Base-by-base conservation (phyloP, 2,888 invertebrate species). In the Sympetrum striolatum region DNA sequence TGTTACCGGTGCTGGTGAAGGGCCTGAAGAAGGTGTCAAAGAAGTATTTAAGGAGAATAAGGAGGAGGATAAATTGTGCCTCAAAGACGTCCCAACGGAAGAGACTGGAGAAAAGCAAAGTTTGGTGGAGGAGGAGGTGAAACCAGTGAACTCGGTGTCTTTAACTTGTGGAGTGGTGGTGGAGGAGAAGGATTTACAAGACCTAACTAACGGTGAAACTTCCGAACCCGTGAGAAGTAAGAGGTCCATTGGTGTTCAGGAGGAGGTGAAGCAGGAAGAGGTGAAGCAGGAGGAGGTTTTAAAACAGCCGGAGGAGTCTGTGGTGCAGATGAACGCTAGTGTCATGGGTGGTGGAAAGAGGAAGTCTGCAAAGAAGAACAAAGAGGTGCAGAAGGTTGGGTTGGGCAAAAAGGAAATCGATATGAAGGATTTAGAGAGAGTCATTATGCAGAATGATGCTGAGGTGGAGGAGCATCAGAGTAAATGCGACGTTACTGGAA, bases 271-370 rank as follows among this genome's bases (percentile, higher is more conserved):
- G 53, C 80, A 31, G 37, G 18, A 58, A 25, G 73, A 44, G n/a
- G 25, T 90, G 80, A 48, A 25, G 25, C 93, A 94, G 92, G 93
- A 93, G 92, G 93, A 93, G 93, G 90, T 90, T 18, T 79, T 91
- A 48, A 92, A 91, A 90, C 93, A 93, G 10, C 93, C 93, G 92
- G 92, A 93, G 90, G 80, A 92, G 92, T 4, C n/a, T 82, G 6
- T 93, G 91, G 92, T 92, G 22, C 93, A 93, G 81, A 93, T 93
- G 58, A 93, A 94, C 8, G 94, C 94, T 93, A 93, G 92, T 90
- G 94, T 94, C 91, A 93, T 93, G n/a, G 31, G 31, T 91, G 93
- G 93, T 91, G 93, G 93, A 91, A 93, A 93, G 39, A 93, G 93
- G 91, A 92, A 93, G 90, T 79, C 31, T 44, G 79, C 5, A 53